Base-by-base conservation (phyloP, 1,140 invertebrate species). In the Drosophila truncata region DNA sequence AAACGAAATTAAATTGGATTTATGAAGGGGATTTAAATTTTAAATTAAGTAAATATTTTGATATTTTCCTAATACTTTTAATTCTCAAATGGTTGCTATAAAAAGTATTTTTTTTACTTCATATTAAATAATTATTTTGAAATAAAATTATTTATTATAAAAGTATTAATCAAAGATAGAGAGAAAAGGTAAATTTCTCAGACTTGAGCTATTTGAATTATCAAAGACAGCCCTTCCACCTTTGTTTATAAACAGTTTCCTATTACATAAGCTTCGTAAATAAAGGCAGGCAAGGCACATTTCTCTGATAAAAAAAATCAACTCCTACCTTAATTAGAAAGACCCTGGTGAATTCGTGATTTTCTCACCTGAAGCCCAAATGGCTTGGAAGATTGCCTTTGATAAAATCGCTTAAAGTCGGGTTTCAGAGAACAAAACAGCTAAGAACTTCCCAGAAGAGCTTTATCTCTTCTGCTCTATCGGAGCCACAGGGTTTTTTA, bases 381-480 rank as follows among this genome's bases (percentile, higher is more conserved):
- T 39, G 29, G 57, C 42, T 44, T 14, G 64, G 18, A 37, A 54
- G 52, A 37, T 67, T 69, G 16, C 27, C 58, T 66, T 63, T 46
- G 59, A 66, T 66, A 63, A 66, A 37, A 63, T 66, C 64, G 42
- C 42, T 18, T 14, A 16, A 62, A 62, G 57, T 62, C 63, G 23
- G 37, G 29, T 39, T 67, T 54, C 14, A 9, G 23, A 11, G 20
- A 35, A 54, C 7, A 61, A 33, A 25, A 27, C 5, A 27, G 39
- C 63, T 35, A 65, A 52, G 62, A 69, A 69, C 46, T 69, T 70
- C 62, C 47, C 63, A 67, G 66, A 70, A 70, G 46, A 67, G 62
- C 29, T 54, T 70, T 70, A 70, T 70, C 66, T 67, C 42, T 70
- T 54, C 66, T 44, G 62, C 62, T 66, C 62, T 70, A 70, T 70